Evolutionary conservation across 2,888 invertebrate genomes (phyloP).

Genomic region (Pardosa pseudoannulata): DNA sequence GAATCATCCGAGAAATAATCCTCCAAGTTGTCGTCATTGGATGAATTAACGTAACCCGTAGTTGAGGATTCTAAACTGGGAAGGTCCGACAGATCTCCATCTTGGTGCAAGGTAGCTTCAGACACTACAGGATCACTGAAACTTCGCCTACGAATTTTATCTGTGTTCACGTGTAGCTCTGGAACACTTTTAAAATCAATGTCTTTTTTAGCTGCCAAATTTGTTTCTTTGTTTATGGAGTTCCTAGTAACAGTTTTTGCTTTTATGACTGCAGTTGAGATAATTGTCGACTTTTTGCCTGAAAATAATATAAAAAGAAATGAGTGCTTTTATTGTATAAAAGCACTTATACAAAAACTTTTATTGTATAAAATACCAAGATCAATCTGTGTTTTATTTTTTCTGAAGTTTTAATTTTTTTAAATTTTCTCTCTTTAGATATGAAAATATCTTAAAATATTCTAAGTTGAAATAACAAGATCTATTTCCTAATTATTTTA

Average conservation of each 20-base stretch:
- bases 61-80: neutral
- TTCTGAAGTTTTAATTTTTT: no score
- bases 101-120: neutral
- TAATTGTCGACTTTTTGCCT: no score
- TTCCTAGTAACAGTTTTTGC: neutral
- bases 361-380: no score
- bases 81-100: neutral
- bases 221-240: neutral
- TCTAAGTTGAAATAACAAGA: no score
- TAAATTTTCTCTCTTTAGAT: no score
- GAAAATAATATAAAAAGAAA: no score
- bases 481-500: no score
- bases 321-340: no score
- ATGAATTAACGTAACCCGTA: constrained; percentile 5
- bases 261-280: neutral
- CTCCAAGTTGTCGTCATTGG: constrained; percentile 7
- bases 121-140: constrained; percentile 49
- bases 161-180: neutral
- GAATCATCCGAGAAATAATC: constrained; percentile 32
- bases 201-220: neutral
- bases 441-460: no score
- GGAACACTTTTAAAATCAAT: neutral
- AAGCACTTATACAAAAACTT: no score
- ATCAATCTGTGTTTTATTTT: no score
- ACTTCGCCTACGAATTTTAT: constrained; percentile 7